phyloP scores from a whole-genome alignment of 2,797 vertebrate genomes.

The Lates japonicus region DNA sequence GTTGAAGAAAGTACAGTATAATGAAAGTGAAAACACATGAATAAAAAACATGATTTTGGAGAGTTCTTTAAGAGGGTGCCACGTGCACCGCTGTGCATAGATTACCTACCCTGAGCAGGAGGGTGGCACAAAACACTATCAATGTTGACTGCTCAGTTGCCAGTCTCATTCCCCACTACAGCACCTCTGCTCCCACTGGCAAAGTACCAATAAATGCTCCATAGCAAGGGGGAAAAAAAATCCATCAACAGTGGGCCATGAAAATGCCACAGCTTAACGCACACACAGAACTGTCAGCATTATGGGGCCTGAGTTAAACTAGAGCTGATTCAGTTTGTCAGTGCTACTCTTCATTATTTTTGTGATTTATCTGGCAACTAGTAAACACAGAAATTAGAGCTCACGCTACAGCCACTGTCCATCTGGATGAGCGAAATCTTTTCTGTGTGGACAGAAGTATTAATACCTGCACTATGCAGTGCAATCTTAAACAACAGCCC shows the following conservation, averaged over 20 bases:
- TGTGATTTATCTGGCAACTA: not conserved
- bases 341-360: not conserved
- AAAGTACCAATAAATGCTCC: conserved; percentile 9
- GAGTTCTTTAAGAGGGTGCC: not conserved
- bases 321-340: not conserved
- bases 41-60: not conserved
- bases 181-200: conserved; percentile 18
- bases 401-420: not conserved
- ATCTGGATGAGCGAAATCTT: not conserved
- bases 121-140: conserved; percentile 4
- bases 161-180: not conserved
- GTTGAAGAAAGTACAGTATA: not conserved
- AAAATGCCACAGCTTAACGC: not conserved
- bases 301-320: conserved; percentile 3
- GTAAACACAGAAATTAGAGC: not conserved
- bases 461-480: not conserved
- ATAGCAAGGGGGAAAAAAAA: not conserved
- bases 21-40: not conserved
- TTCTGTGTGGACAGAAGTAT: not conserved
- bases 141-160: conserved; percentile 7
- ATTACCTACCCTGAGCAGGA: conserved; percentile 6
- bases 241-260: not conserved
- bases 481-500: not conserved
- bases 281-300: not conserved
- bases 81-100: not conserved